phyloP scores from a whole-genome alignment of 2,113 vertebrate species.

The Cryptotis parvus region DNA sequence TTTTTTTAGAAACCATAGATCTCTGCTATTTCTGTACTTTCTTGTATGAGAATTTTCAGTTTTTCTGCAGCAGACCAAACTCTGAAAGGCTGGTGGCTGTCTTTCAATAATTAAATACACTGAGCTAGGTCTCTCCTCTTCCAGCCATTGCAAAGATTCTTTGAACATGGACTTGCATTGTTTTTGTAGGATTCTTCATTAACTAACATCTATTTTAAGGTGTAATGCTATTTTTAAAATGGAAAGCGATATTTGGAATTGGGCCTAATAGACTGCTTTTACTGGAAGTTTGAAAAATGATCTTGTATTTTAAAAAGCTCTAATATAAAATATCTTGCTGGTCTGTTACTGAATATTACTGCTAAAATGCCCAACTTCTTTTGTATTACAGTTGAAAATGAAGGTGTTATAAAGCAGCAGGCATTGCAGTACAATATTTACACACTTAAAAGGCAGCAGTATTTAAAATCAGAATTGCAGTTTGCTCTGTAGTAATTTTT shows the following conservation, averaged over 20 bases:
- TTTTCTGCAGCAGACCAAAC: slow-evolving; percentile 59
- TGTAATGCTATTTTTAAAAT: slow-evolving; percentile 51
- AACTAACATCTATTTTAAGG: slow-evolving; percentile 7
- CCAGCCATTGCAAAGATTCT: slow-evolving; percentile 48
- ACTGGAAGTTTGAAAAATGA: slow-evolving; percentile 29
- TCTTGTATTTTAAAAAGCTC: slow-evolving; percentile 38
- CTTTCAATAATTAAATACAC: slow-evolving; percentile 74
- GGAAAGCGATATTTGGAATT: slow-evolving; percentile 52
- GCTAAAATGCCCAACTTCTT: slow-evolving; percentile 32
- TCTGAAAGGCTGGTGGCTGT: slow-evolving; percentile 56
- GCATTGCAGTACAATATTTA: slow-evolving; percentile 24
- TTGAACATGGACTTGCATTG: slow-evolving; percentile 58
- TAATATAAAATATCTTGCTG: slow-evolving; percentile 13
- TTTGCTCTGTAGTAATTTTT: slow-evolving; percentile 56
- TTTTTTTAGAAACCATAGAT: slow-evolving; percentile 37
- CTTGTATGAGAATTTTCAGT: slow-evolving; percentile 55
- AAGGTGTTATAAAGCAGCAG: not conserved
- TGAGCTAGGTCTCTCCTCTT: slow-evolving; percentile 41
- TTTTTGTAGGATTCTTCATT: slow-evolving; percentile 57
- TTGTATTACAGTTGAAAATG: slow-evolving; percentile 52
- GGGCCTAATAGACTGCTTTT: slow-evolving; percentile 48
- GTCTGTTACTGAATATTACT: slow-evolving; percentile 44
- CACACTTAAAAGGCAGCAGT: slow-evolving; percentile 31
- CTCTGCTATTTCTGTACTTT: slow-evolving; percentile 44
- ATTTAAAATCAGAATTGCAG: slow-evolving; percentile 67